A percentile compares a stretch with the other conserved stretches of the same genome.
Conservation (phyloP, 2,797 vertebrate species). For the Distichodus sexfasciatus region DNA sequence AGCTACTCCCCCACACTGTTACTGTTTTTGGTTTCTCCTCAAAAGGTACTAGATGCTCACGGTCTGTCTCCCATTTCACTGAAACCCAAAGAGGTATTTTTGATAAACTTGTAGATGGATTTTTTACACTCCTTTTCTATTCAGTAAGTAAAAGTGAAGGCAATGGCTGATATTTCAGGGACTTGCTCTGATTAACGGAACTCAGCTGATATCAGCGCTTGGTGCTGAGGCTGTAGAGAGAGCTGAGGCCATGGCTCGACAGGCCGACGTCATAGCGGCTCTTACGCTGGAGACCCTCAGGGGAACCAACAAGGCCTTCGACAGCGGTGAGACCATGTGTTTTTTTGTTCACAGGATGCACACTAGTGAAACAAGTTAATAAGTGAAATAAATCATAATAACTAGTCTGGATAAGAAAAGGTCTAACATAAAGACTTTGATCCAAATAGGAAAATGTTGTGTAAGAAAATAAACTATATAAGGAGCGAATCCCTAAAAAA, state of each 20-base stretch:
- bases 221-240: constrained; percentile 94
- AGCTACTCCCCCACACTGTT: too few relatives aligned
- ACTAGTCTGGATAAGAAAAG: too few relatives aligned
- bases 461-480: too few relatives aligned
- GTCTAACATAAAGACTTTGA: too few relatives aligned
- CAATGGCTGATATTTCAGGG: constrained; percentile 76
- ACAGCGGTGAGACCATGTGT: constrained; percentile 78
- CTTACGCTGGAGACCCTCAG: constrained; percentile 94
- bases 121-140: not conserved
- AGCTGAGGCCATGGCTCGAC: constrained; percentile 84
- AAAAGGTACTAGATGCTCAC: constrained; percentile 90
- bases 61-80: constrained; percentile 89
- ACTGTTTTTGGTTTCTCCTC: not conserved
- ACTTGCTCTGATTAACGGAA: constrained; percentile 94
- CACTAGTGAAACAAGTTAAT: too few relatives aligned
- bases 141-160: not conserved
- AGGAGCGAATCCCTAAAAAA: too few relatives aligned
- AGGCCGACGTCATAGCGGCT: constrained; percentile 93
- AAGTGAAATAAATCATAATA: too few relatives aligned
- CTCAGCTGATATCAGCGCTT: constrained; percentile 97
- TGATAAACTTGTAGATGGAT: not conserved
- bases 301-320: constrained; percentile 95
- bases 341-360: too few relatives aligned
- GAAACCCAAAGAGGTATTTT: constrained; percentile 92
- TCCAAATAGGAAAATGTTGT: too few relatives aligned